Base-by-base conservation (phyloP, 35 echinoderm and acorn worm genomes). In the Stichopus chloronotus region DNA sequence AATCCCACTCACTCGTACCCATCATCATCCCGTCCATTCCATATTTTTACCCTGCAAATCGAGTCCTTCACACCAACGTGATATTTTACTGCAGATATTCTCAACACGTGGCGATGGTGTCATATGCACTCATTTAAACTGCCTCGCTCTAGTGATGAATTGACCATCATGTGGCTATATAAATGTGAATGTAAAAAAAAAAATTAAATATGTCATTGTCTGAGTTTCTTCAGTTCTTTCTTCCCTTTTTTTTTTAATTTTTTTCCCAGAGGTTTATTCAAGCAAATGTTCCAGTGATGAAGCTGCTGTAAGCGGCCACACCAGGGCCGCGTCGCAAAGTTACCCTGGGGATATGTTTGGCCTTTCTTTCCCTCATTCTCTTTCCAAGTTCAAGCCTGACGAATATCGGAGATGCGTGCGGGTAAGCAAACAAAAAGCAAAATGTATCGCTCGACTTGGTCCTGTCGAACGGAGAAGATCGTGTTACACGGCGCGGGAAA, bases 401-500 rank as follows among this genome's bases (percentile, higher is more conserved):
- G 19, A n/a, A 74, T 74, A 74, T 74, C 69, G 19, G 69, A 74
- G 69, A 74, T 19, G 69, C 69, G 22, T n/a, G 69, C 69, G 19
- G 11, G 17, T 43, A 43, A 43, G 30, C 30, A 43, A 43, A 43
- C 30, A 43, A 43, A 43, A 43, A 43, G 30, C 30, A 43, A 21
- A 74, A 74, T 74, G 69, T 74, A 19, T 74, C 69, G 69, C 69
- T 74, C 69, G 69, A 74, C 69, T 74, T 74, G 69, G 69, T 74
- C 69, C 19, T 20, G 69, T 16, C 17, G 69, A 74, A 20, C 17
- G 17, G 7, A 74, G 22, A 74, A 21, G 17, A n/a, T 74, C 69
- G 22, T 74, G 69, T 74, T 74, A 74, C 69, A n/a, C 17, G 69
- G 19, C 69, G 20, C 69, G 69, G 69, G 69, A 74, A 74, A 74